Conservation (phyloP, 2,888 invertebrate genomes). For the Leptopilina myrica region DNA sequence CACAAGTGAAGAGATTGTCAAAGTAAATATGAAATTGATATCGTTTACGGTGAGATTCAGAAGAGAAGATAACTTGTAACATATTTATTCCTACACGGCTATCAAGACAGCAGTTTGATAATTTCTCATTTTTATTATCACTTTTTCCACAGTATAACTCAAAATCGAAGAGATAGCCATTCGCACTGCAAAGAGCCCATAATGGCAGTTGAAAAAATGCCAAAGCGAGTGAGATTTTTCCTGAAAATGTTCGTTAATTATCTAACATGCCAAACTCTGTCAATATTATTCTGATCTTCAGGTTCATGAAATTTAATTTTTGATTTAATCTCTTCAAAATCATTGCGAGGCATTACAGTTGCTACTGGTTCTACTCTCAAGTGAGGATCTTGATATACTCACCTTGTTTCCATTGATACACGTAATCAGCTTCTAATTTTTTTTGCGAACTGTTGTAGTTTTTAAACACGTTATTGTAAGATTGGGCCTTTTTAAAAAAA, state of each 20-base stretch:
- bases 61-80: constrained; percentile 35
- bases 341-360: not conserved
- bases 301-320: constrained; percentile 21
- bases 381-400: constrained; percentile 9
- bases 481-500: not conserved
- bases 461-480: constrained; percentile 8
- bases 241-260: constrained; percentile 29
- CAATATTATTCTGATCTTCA: constrained; percentile 30
- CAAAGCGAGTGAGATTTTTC: constrained; percentile 38
- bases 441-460: not conserved
- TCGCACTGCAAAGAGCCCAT: constrained; percentile 36
- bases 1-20: constrained; percentile 38
- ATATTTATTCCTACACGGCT: constrained; percentile 37
- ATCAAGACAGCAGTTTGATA: constrained; percentile 19
- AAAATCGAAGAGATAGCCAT: constrained; percentile 43
- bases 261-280: constrained; percentile 36
- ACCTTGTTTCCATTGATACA: not conserved
- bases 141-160: constrained; percentile 48
- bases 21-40: constrained; percentile 36
- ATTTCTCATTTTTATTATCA: constrained; percentile 1
- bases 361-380: constrained; percentile 10
- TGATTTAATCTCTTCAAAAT: constrained; percentile 34
- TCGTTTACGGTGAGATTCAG: constrained; percentile 11
- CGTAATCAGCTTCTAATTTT: too few relatives aligned
- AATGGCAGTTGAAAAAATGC: constrained; percentile 40